These are phyloP conservation scores for Drosophila aldrichi DNA, from an alignment of 2,888 invertebrate species.

Conservation along the genomic window DNA sequence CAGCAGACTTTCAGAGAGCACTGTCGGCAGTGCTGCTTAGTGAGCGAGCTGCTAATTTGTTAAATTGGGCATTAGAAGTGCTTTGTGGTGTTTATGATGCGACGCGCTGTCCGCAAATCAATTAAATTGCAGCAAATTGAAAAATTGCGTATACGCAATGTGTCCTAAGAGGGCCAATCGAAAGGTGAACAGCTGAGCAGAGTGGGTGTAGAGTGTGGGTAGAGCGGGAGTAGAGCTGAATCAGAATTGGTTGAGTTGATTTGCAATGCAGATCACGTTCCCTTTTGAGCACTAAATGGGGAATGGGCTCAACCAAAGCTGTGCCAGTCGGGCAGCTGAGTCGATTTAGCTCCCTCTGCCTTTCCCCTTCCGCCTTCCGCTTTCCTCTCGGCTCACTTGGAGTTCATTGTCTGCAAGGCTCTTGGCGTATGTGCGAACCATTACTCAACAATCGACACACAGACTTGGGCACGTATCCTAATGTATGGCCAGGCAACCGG, in stretches of 20 bases:
- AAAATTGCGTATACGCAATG: constrained; percentile 40
- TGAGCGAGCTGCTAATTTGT: constrained; percentile 42
- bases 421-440: constrained; percentile 47
- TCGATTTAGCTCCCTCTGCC: neutral
- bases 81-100: constrained; percentile 14
- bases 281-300: constrained; percentile 18
- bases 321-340: constrained; percentile 14
- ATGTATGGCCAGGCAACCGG: constrained; percentile 30
- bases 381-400: constrained; percentile 20
- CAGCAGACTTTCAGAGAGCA: constrained; percentile 4
- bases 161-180: neutral
- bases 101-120: constrained; percentile 22
- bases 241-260: constrained; percentile 5
- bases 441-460: constrained; percentile 46
- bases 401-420: constrained; percentile 59
- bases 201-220: neutral
- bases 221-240: neutral
- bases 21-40: constrained; percentile 11
- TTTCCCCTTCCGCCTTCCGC: too few species aligned
- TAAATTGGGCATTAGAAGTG: constrained; percentile 27
- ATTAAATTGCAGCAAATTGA: constrained; percentile 39
- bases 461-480: constrained; percentile 43
- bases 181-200: constrained; percentile 3
- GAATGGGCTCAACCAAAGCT: constrained; percentile 17
- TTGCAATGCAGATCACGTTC: constrained; percentile 59